These are phyloP conservation scores for Drosophila rhopaloa DNA, from an alignment of 1,140 invertebrate genomes.

Conservation along the genomic window DNA sequence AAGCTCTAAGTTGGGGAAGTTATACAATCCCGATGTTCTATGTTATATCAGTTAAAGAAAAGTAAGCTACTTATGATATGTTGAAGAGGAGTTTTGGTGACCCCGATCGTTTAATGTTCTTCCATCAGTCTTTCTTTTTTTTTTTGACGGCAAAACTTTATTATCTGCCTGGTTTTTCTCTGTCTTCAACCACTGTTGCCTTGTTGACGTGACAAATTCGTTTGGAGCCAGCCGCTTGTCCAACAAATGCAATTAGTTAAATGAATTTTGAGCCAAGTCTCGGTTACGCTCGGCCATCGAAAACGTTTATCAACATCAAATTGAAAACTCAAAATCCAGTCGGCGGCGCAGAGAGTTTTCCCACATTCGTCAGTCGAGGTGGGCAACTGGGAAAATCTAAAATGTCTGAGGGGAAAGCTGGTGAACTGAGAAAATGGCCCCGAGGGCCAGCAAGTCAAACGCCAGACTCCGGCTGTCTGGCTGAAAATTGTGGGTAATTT, in stretches of 20 bases:
- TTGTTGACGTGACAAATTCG: constrained; percentile 70
- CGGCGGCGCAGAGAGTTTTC: constrained; percentile 33
- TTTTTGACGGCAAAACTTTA: no score
- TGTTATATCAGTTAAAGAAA: no score
- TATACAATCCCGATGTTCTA: no score
- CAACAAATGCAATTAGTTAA: constrained; percentile 55
- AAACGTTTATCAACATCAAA: constrained; percentile 56
- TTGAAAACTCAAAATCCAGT: constrained; percentile 48
- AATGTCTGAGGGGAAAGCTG: constrained; percentile 18
- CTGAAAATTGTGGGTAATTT: constrained; percentile 69
- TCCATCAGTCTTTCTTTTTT: no score
- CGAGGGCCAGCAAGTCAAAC: constrained; percentile 56
- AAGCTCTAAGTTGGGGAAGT: no score
- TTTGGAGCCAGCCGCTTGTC: constrained; percentile 43
- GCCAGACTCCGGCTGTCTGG: constrained; percentile 48
- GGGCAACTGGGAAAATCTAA: not conserved
- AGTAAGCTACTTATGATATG: no score
- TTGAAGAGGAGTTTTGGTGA: no score
- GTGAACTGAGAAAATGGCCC: constrained; percentile 61
- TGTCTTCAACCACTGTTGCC: not conserved
- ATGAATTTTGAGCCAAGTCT: constrained; percentile 34
- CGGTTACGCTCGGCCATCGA: constrained; percentile 38
- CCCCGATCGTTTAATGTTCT: no score
- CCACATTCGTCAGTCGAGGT: constrained; percentile 64
- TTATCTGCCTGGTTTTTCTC: no score